Percentiles rank a stretch among this genome's conserved stretches.
phyloP scores from a whole-genome alignment of 2,797 vertebrate genomes.

The Siniperca undulata region DNA sequence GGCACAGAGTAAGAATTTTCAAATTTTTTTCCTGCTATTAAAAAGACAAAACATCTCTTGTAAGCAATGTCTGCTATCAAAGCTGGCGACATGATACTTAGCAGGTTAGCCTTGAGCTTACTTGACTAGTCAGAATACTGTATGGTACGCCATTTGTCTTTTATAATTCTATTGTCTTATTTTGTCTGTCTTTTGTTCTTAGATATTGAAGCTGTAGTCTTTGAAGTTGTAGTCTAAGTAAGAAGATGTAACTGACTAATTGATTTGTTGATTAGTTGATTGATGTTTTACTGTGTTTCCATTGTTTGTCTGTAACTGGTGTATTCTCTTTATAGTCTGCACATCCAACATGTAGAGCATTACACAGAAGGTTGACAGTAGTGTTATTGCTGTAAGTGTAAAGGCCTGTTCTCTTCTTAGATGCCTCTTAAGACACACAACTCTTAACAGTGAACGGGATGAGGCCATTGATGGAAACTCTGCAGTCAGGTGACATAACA shows the following conservation, averaged over 20 bases:
- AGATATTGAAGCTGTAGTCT: background rate
- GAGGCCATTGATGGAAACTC: slow-evolving; percentile 5
- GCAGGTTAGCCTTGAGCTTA: background rate
- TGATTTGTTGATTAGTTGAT: background rate
- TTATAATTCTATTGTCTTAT: background rate
- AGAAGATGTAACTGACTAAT: background rate
- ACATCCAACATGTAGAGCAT: background rate
- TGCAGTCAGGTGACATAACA: slow-evolving; percentile 1
- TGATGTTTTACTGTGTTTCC: too few species aligned
- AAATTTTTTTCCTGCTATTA: too few species aligned
- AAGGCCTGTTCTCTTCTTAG: background rate
- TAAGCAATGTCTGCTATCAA: too few species aligned
- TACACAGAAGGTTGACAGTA: background rate
- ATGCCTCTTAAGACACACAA: background rate
- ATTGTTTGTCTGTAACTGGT: background rate
- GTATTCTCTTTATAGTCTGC: background rate
- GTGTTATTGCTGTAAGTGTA: background rate
- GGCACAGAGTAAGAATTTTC: too few species aligned
- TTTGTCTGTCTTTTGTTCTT: background rate
- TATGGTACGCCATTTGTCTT: background rate
- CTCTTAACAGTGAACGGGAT: too few species aligned
- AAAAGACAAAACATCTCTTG: too few species aligned
- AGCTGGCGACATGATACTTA: background rate
- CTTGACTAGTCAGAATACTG: background rate
- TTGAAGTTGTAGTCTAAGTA: too few species aligned